Conservation (phyloP, 2,797 vertebrate species). For the Eleutherodactylus coqui region DNA sequence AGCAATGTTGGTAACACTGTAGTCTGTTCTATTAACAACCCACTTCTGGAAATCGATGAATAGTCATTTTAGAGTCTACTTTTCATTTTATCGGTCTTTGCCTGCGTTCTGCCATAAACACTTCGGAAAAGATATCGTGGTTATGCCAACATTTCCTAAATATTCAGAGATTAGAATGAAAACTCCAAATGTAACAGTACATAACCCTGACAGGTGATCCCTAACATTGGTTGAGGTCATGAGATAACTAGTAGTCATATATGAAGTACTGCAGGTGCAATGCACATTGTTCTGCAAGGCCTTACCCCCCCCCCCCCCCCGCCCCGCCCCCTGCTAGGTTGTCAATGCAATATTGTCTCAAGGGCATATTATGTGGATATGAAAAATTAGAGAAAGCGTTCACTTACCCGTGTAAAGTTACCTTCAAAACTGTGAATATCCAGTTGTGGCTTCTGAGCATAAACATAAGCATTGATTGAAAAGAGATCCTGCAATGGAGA, state of each 20-base stretch:
- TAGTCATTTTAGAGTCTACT: neutral
- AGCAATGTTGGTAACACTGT: too few relatives aligned
- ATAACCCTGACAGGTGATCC: neutral
- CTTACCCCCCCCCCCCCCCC: too few relatives aligned
- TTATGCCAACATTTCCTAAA: neutral
- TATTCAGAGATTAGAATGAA: neutral
- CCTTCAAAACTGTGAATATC: conserved; percentile 99
- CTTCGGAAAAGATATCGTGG: neutral
- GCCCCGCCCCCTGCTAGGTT: conserved; percentile 13
- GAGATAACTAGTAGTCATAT: neutral
- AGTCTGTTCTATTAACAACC: neutral
- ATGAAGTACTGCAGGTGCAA: conserved; percentile 17
- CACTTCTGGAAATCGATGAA: neutral
- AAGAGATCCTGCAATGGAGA: conserved; percentile 91
- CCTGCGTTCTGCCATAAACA: neutral
- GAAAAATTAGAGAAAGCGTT: conserved; percentile 59
- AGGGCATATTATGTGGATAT: conserved; percentile 64
- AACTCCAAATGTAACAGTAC: neutral
- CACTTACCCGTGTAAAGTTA: conserved; percentile 94
- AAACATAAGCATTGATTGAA: conserved; percentile 92
- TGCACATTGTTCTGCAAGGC: conserved; percentile 1
- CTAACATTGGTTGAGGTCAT: neutral
- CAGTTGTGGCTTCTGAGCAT: conserved; percentile 93
- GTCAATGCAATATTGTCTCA: conserved; percentile 61
- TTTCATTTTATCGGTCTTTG: neutral